Evolutionary conservation across 2,888 invertebrate species (phyloP), one percentile per base, ranked within the genome.

Genomic region (Cheilosia urbana): DNA sequence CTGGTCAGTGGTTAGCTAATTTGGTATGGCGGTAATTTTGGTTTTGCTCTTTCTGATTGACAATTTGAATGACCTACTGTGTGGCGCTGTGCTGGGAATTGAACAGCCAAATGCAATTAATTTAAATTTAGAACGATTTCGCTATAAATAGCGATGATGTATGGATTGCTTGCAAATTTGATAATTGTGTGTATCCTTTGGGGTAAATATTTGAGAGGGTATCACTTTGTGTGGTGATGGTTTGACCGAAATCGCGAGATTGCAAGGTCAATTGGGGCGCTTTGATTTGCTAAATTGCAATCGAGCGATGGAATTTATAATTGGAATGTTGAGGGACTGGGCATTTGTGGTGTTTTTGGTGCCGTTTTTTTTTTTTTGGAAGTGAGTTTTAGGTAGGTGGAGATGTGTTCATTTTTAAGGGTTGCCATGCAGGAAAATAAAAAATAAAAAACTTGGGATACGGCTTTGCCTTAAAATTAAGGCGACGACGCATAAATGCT

Each of bases 61-160:
- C 84, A 84, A 76, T 71, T 80, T 69, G 47, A 76, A 75, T 84
- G 84, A 84, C 84, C 84, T 71, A 84, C 65, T 84, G 65, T 55
- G 55, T 47, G 45, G 24, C 15, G 65, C 47, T 37, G 37, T 37
- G 58, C 65, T 53, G 69, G 71, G 55, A 66, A 66, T 75, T 79
- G 53, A 65, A 60, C 37, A 60, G 55, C 40, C 19, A 51, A 80
- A 75, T 80, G 84, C 80, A 84, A 75, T 80, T 34, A 66, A 79
- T 78, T 84, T 84, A 84, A 76, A 80, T 80, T 71, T 84, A 80
- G 84, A 75, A 21, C 62, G 27, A 34, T 19, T 4, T 75, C 9
- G 30, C 84, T 79, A 75, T 76, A 84, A 80, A 84, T 84, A 84
- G 24, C 53, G 84, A 80, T 84, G 84, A 84, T 84, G 79, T 80